These are phyloP conservation scores for Scaptomyza pallida DNA, from an alignment of 1,140 invertebrate genomes.

Conservation along the genomic window DNA sequence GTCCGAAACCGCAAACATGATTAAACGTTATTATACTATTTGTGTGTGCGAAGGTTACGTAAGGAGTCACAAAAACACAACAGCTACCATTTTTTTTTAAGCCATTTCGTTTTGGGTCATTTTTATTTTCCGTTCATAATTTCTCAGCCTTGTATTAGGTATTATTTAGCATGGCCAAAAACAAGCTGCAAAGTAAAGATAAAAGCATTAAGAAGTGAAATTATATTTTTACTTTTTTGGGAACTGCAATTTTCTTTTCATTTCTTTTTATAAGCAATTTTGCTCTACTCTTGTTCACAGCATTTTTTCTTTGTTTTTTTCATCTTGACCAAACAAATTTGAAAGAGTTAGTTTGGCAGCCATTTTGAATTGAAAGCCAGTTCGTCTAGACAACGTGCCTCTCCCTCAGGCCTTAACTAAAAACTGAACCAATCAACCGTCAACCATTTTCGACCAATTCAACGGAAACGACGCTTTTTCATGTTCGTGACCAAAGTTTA, in stretches of 20 bases:
- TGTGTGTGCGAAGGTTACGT: constrained; percentile 42
- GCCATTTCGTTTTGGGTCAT: constrained; percentile 34
- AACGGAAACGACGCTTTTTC: constrained; percentile 78
- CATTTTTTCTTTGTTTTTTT: too few species aligned
- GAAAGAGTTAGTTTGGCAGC: constrained; percentile 36
- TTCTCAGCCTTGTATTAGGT: constrained; percentile 30
- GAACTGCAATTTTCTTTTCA: constrained; percentile 24
- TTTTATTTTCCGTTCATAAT: constrained; percentile 45
- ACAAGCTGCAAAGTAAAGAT: constrained; percentile 49
- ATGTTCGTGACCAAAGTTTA: constrained; percentile 80
- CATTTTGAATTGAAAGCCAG: constrained; percentile 59
- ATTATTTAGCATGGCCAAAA: constrained; percentile 36
- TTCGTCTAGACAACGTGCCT: constrained; percentile 37
- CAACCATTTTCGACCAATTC: constrained; percentile 75
- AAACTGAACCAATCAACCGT: constrained; percentile 75
- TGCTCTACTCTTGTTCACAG: not conserved
- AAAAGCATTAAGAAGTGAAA: constrained; percentile 44
- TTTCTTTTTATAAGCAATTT: constrained; percentile 12
- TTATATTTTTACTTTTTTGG: constrained; percentile 22
- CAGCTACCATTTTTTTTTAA: constrained; percentile 49
- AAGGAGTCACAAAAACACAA: constrained; percentile 31
- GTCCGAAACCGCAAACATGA: constrained; percentile 54
- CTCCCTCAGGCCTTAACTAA: constrained; percentile 28
- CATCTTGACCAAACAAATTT: constrained; percentile 9
- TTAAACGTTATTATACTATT: constrained; percentile 67